Percentiles rank a stretch among this genome's conserved stretches.
Conservation (phyloP, 2,113 vertebrate genomes). For the Eptatretus burgeri region DNA sequence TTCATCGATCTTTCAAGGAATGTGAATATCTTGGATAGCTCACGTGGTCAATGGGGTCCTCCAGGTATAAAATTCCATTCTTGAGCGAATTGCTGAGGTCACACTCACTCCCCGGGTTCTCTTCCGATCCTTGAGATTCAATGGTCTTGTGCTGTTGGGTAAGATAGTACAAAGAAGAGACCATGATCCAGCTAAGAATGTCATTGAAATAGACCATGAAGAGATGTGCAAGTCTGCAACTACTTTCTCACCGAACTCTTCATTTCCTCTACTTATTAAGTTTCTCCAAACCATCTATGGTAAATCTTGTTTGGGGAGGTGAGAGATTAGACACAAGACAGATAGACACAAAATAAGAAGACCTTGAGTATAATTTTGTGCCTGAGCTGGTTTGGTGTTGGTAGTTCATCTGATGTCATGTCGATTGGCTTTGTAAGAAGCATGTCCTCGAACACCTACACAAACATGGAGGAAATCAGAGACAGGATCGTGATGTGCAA, state of each 20-base stretch:
- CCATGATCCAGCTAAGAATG: too few species aligned
- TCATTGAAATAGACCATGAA: too few species aligned
- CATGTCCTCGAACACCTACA: constrained; percentile 51
- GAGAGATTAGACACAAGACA: too few species aligned
- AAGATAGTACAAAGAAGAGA: too few species aligned
- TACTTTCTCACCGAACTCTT: too few species aligned
- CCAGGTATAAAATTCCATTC: constrained; percentile 46
- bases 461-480: constrained; percentile 17
- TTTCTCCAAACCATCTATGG: too few species aligned
- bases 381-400: constrained; percentile 36
- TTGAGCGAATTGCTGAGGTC: constrained; percentile 57
- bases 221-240: too few species aligned
- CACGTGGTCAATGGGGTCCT: constrained; percentile 45
- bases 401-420: constrained; percentile 30
- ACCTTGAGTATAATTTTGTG: constrained; percentile 58
- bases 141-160: constrained; percentile 30
- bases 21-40: constrained; percentile 9
- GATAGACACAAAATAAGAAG: too few species aligned
- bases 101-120: constrained; percentile 26
- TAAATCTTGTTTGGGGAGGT: too few species aligned
- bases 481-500: too few species aligned
- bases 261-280: too few species aligned
- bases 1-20: too few species aligned
- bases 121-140: constrained; percentile 25
- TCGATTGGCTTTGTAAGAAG: constrained; percentile 42